Evolutionary conservation across 1,140 invertebrate genomes (phyloP).

Genomic region (Trichonephila clavata): DNA sequence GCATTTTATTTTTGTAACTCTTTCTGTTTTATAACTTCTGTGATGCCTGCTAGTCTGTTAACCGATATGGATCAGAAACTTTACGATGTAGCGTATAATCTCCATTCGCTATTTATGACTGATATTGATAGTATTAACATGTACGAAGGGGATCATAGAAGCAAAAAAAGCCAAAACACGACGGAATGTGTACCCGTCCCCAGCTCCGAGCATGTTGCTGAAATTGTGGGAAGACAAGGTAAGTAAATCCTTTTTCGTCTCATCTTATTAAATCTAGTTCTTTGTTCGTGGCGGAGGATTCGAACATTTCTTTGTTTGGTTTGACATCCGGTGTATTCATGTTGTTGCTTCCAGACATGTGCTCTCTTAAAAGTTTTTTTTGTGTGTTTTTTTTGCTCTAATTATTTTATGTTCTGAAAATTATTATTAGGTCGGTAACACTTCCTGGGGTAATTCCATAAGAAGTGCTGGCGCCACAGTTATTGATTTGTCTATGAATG

Average conservation of each 20-base stretch:
- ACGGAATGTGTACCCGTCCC: conserved; percentile 99
- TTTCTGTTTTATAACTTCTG: conserved; percentile 71
- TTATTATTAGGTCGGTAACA: conserved; percentile 19
- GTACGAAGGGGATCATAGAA: conserved; percentile 84
- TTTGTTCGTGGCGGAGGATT: conserved; percentile 49
- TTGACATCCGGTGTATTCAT: conserved; percentile 63
- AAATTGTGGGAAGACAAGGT: conserved; percentile 99
- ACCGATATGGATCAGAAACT: conserved; percentile 86
- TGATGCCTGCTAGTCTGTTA: conserved; percentile 76
- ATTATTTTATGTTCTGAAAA: not conserved
- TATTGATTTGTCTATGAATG: conserved; percentile 47
- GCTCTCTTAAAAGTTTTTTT: no score
- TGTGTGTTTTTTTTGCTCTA: no score
- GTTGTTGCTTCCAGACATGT: no score
- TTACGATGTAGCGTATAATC: conserved; percentile 87
- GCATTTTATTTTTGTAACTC: conserved; percentile 70
- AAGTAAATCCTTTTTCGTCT: conserved; percentile 79
- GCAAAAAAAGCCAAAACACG: conserved; percentile 98
- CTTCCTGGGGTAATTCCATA: conserved; percentile 6
- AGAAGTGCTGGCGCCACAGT: conserved; percentile 48
- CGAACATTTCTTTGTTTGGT: conserved; percentile 60
- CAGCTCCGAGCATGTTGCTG: conserved; percentile 99
- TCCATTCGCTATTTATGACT: conserved; percentile 77
- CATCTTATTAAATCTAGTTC: conserved; percentile 21
- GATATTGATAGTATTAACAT: conserved; percentile 44